These are phyloP conservation scores for Drosophila tsacasi DNA, from an alignment of 1,140 invertebrate species.

Conservation along the genomic window DNA sequence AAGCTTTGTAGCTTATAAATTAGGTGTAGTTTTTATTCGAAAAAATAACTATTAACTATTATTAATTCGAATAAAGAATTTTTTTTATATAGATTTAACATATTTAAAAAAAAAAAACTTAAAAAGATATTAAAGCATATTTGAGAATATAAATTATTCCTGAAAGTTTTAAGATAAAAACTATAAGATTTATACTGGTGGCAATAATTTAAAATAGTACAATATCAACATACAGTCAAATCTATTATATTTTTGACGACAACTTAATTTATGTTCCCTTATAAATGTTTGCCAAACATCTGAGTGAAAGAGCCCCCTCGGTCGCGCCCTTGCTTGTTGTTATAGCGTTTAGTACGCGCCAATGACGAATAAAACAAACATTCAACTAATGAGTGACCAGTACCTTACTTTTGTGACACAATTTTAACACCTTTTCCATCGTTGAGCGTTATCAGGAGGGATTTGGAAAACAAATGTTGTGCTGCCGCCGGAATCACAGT, in stretches of 20 bases:
- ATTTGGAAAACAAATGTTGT: constrained; percentile 6
- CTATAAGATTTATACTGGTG: background rate
- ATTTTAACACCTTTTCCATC: background rate
- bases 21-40: no score
- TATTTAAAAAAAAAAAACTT: no score
- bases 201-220: background rate
- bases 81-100: no score
- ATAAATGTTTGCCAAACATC: constrained; percentile 1
- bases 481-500: constrained; percentile 16
- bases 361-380: constrained; percentile 1
- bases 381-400: constrained; percentile 1
- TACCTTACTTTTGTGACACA: background rate
- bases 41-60: no score
- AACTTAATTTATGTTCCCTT: background rate
- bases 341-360: background rate
- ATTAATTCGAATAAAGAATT: no score
- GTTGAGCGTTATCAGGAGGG: background rate
- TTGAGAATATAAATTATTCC: no score
- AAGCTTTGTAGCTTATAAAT: no score
- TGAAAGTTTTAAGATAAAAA: background rate
- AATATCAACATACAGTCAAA: background rate
- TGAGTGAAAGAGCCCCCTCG: background rate
- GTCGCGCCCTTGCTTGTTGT: constrained; percentile 7
- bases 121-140: no score
- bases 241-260: background rate